Evolutionary conservation across 2,888 invertebrate genomes (phyloP).

Genomic region (Cotesia congregata): DNA sequence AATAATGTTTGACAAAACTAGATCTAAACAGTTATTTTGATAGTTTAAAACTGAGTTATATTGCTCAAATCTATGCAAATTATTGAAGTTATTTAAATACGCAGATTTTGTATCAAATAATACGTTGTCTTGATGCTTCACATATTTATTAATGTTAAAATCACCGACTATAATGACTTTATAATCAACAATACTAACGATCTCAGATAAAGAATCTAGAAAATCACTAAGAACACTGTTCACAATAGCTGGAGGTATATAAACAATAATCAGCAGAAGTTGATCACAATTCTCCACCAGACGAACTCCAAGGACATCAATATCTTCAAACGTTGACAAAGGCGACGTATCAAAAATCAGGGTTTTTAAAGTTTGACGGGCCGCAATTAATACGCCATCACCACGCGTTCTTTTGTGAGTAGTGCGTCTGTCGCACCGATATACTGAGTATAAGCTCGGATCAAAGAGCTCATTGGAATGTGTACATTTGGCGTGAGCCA

Average conservation of each 20-base stretch:
- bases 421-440: background rate
- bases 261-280: background rate
- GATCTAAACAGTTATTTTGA: background rate
- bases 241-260: background rate
- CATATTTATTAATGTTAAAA: background rate
- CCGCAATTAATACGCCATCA: background rate
- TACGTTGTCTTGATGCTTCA: background rate
- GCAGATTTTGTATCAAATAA: background rate
- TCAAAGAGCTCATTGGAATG: background rate
- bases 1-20: background rate
- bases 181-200: background rate
- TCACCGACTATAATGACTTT: background rate
- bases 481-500: too few relatives aligned
- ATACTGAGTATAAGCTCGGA: background rate
- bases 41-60: background rate
- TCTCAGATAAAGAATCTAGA: background rate
- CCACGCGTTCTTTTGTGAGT: background rate
- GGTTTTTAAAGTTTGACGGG: background rate
- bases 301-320: background rate
- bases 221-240: background rate
- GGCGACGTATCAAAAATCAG: background rate
- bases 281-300: background rate
- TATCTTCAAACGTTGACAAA: background rate
- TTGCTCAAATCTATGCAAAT: background rate
- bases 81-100: background rate